These are phyloP conservation scores for Schizaphis graminum DNA, from an alignment of 2,888 invertebrate genomes.

Conservation along the genomic window DNA sequence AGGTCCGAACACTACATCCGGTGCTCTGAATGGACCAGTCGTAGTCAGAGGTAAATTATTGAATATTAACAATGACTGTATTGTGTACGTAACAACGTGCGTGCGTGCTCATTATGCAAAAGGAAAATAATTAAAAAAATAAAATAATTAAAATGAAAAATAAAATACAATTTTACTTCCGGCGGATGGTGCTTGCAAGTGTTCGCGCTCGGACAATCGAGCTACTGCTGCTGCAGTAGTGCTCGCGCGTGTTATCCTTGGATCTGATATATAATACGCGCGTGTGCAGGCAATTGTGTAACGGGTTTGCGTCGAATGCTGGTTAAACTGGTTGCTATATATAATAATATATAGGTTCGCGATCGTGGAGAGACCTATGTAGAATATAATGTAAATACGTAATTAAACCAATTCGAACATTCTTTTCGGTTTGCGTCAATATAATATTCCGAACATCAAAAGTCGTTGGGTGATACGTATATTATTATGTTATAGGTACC, in stretches of 20 bases:
- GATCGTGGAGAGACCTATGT: neutral
- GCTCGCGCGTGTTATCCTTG: constrained; percentile 22
- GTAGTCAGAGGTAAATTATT: constrained; percentile 59
- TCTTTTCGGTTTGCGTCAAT: neutral
- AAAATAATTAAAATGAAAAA: neutral
- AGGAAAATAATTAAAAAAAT: neutral
- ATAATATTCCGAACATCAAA: neutral
- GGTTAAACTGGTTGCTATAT: constrained; percentile 53
- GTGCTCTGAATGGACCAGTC: constrained; percentile 54
- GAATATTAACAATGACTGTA: constrained; percentile 29
- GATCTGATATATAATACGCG: constrained; percentile 36
- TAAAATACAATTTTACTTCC: constrained; percentile 37
- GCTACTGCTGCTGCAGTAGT: neutral
- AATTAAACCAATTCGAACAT: constrained; percentile 40
- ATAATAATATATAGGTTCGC: neutral
- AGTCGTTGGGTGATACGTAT: neutral
- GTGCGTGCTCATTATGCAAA: constrained; percentile 44
- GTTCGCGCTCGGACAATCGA: neutral
- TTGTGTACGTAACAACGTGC: neutral
- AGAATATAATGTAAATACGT: constrained; percentile 6
- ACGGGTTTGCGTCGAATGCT: constrained; percentile 45
- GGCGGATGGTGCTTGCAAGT: constrained; percentile 32
- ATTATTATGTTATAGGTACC: neutral
- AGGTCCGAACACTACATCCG: constrained; percentile 62
- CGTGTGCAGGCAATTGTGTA: constrained; percentile 53